A percentile compares a stretch with the other conserved stretches of the same genome.
Evolutionary conservation across 2,797 vertebrate genomes (phyloP).

Genomic region (Rhyacichthys aspro): DNA sequence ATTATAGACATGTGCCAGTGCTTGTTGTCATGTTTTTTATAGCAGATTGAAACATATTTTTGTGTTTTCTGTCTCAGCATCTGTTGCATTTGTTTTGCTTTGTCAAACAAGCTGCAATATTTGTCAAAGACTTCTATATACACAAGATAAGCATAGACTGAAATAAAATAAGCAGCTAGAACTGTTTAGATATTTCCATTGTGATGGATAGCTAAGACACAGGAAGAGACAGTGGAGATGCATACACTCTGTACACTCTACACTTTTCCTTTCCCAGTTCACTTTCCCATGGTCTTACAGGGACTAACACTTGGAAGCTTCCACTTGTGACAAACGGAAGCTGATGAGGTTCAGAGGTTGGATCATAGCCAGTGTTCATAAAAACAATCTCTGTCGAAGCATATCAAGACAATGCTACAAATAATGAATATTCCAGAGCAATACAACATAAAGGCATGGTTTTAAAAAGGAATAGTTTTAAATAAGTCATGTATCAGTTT

Average conservation of each 20-base stretch:
- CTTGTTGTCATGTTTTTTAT: no score
- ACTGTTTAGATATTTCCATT: background rate
- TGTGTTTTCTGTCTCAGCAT: constrained; percentile 14
- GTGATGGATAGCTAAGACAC: constrained; percentile 40
- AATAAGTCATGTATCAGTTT: no score
- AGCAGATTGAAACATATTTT: no score
- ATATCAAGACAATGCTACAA: no score
- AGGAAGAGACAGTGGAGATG: constrained; percentile 39
- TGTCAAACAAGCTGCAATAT: constrained; percentile 1
- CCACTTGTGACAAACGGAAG: constrained; percentile 25
- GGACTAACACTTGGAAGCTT: constrained; percentile 42
- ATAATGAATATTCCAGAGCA: no score
- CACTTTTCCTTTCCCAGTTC: constrained; percentile 21
- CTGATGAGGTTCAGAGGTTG: constrained; percentile 1
- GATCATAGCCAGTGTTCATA: no score
- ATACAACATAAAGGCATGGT: no score
- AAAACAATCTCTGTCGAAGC: no score
- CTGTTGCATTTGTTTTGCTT: constrained; percentile 14
- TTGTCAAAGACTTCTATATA: background rate
- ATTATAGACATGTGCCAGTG: background rate
- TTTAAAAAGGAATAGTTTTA: no score
- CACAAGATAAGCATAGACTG: no score
- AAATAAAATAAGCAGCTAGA: background rate
- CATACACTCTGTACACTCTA: constrained; percentile 16
- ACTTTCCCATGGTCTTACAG: constrained; percentile 43